Conservation (phyloP, 2,797 vertebrate genomes). For the Phoeniculus purpureus region DNA sequence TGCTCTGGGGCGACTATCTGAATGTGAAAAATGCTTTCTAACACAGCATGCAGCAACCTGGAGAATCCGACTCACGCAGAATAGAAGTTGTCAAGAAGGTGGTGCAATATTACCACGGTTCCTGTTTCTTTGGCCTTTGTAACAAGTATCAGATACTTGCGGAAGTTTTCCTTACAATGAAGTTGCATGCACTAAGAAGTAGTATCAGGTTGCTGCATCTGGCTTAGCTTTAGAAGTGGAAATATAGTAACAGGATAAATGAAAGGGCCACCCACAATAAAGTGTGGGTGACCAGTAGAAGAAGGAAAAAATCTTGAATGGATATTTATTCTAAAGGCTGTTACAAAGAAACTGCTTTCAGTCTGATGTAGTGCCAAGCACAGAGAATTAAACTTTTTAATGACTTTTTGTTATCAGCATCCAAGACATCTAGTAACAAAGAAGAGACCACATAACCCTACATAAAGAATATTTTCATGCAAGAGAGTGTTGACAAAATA, state of each 20-base stretch:
- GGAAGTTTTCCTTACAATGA: constrained; percentile 8
- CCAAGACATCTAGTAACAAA: constrained; percentile 70
- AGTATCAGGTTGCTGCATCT: constrained; percentile 63
- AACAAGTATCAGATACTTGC: constrained; percentile 28
- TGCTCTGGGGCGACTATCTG: neutral
- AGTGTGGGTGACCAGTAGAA: constrained; percentile 73
- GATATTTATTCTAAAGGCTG: constrained; percentile 74
- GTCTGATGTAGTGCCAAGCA: constrained; percentile 78
- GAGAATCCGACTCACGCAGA: constrained; percentile 5
- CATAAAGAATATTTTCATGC: constrained; percentile 74
- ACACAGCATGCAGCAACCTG: neutral
- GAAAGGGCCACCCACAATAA: constrained; percentile 77
- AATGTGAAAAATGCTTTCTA: neutral
- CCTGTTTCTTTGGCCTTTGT: constrained; percentile 42
- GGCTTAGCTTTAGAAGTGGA: constrained; percentile 68
- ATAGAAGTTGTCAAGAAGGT: constrained; percentile 24
- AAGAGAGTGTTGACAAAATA: constrained; percentile 40
- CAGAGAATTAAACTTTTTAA: constrained; percentile 65
- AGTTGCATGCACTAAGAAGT: neutral
- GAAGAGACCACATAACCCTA: constrained; percentile 44
- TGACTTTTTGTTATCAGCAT: constrained; percentile 62
- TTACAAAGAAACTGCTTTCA: constrained; percentile 71
- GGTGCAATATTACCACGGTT: constrained; percentile 6
- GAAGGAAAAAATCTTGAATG: constrained; percentile 67
- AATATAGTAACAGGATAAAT: constrained; percentile 66